Percentiles rank a stretch among this genome's conserved stretches.
These are phyloP conservation scores for Parazoanthus swiftii DNA, from an alignment of 92 coral and sea anemone genomes.

Conservation along the genomic window DNA sequence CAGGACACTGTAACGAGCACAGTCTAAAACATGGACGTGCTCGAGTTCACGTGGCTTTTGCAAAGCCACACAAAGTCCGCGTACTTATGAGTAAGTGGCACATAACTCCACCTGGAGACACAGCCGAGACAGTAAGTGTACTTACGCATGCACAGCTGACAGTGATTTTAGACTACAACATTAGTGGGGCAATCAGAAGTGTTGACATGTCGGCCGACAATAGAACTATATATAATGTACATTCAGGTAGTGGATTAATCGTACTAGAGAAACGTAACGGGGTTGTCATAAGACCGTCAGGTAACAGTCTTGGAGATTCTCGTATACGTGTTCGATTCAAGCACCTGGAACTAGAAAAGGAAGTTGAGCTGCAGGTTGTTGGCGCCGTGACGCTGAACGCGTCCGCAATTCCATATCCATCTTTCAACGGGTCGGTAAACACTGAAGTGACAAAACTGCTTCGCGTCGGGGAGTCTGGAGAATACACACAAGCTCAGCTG, in stretches of 20 bases:
- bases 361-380: conserved; percentile 36
- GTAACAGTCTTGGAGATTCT: conserved; percentile 38
- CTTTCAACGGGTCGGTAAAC: conserved; percentile 29
- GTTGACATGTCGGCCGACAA: conserved; percentile 46
- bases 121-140: conserved; percentile 43
- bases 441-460: conserved; percentile 34
- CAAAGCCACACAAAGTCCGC: conserved; percentile 37
- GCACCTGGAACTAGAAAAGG: conserved; percentile 30
- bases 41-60: conserved; percentile 40
- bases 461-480: conserved; percentile 51
- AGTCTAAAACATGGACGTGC: conserved; percentile 19
- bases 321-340: conserved; percentile 31
- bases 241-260: conserved; percentile 6
- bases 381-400: conserved; percentile 22
- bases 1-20: conserved; percentile 48
- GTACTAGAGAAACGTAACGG: neutral
- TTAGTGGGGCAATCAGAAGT: conserved; percentile 36
- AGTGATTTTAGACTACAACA: conserved; percentile 43
- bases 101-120: conserved; percentile 39
- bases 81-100: conserved; percentile 21
- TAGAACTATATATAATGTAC: conserved; percentile 38
- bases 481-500: conserved; percentile 37
- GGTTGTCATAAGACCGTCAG: conserved; percentile 41
- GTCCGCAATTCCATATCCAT: conserved; percentile 48
- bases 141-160: conserved; percentile 27